phyloP scores from a whole-genome alignment of 2,888 invertebrate genomes.

The Diaperis boleti region DNA sequence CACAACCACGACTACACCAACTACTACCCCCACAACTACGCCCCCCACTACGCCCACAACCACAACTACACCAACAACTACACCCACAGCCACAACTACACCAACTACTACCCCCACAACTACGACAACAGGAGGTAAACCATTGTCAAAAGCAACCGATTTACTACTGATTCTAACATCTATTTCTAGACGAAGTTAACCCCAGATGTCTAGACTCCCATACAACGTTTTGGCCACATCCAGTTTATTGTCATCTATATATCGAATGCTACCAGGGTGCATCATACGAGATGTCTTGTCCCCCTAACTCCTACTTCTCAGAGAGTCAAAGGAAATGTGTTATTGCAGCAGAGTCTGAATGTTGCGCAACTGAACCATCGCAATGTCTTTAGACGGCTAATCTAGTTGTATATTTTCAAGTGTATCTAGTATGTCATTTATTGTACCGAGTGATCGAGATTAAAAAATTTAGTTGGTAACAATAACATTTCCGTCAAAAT shows the following conservation, averaged over 20 bases:
- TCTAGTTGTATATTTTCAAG: too few species aligned
- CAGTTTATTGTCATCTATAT: constrained; percentile 30
- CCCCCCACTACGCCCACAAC: too few species aligned
- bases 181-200: background rate
- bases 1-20: too few species aligned
- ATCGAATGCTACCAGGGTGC: constrained; percentile 30
- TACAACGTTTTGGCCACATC: constrained; percentile 15
- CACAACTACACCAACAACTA: background rate
- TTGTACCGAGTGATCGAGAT: too few species aligned
- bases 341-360: constrained; percentile 19
- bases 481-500: too few species aligned
- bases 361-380: constrained; percentile 26
- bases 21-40: too few species aligned
- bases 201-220: constrained; percentile 13
- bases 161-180: background rate
- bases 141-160: constrained; percentile 12
- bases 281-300: constrained; percentile 31
- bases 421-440: too few species aligned
- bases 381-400: too few species aligned
- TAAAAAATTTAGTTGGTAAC: too few species aligned
- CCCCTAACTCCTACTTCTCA: constrained; percentile 11
- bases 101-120: background rate
- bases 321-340: constrained; percentile 17
- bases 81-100: background rate
- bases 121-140: constrained; percentile 6